Conservation (phyloP, 2,113 vertebrate genomes). For the Zeus faber region DNA sequence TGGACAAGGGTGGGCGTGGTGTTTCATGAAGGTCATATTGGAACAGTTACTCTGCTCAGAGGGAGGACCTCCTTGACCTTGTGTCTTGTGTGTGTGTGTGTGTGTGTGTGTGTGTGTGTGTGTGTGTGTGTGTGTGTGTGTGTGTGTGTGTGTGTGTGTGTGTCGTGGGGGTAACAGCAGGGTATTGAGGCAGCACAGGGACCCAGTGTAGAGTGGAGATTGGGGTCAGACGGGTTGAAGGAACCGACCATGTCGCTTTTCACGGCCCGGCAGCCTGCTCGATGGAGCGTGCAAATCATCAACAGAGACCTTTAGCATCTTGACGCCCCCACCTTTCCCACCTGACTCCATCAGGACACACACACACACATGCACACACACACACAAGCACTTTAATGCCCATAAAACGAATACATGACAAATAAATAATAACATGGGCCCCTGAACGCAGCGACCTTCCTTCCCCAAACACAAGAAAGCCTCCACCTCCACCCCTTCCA, state of each 20-base stretch:
- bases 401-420: slow-evolving; percentile 50
- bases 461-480: slow-evolving; percentile 11
- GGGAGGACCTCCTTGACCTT: slow-evolving; percentile 35
- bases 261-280: slow-evolving; percentile 63
- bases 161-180: slow-evolving; percentile 46
- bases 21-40: slow-evolving; percentile 47
- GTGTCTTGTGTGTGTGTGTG: slow-evolving; percentile 17
- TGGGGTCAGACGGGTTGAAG: slow-evolving; percentile 77
- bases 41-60: slow-evolving; percentile 9
- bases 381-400: slow-evolving; percentile 7
- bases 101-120: slow-evolving; percentile 30
- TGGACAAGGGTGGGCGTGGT: background rate
- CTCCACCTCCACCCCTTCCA: background rate
- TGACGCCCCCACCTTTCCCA: slow-evolving; percentile 43
- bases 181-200: slow-evolving; percentile 51
- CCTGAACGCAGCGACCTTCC: slow-evolving; percentile 19
- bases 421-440: slow-evolving; percentile 56
- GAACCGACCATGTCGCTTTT: slow-evolving; percentile 73
- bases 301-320: slow-evolving; percentile 75
- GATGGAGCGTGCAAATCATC: slow-evolving; percentile 77
- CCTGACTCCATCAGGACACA: slow-evolving; percentile 21
- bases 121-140: slow-evolving; percentile 31
- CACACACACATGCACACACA: slow-evolving; percentile 19
- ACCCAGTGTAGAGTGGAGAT: slow-evolving; percentile 73
- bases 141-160: slow-evolving; percentile 13